Evolutionary conservation across 2,797 vertebrate genomes (phyloP), one percentile per base, ranked within the genome.

Genomic region (Jordanella pulchra): DNA sequence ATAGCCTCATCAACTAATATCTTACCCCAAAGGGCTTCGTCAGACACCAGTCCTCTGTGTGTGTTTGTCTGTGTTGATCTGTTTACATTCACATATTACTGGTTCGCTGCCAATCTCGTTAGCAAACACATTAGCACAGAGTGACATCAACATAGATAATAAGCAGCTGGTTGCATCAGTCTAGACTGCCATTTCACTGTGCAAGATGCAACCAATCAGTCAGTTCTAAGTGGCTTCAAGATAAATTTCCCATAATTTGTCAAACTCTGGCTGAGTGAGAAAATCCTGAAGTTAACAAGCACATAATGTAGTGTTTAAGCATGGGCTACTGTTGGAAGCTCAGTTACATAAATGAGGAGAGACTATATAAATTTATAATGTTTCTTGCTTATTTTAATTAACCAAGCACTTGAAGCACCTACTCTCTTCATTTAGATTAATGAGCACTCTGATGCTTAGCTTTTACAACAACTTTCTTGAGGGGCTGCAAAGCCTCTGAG

Each of bases 161-260:
- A 89, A 88, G 82, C 87, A 86, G 86, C 88, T 89, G 86, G 80
- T 86, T 85, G 85, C 85, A 89, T 89, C 89, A 86, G 89, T 89
- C 87, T 90, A 77, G 72, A 72, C 69, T 78, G 88, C 87, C 88
- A 80, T 85, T 87, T 84, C 75, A 76, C 73, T 84, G 81, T 88
- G 85, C 74, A 87, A 78, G 83, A 89, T 86, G 51, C 75, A 79
- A 87, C 85, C 89, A 91, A 89, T 92, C 88, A 89, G 81, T 85
- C 83, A 50, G 30, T 83, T 87, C 60, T 89, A 83, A 90, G 85
- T 76, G 79, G 83, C 86, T 86, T 69, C 65, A 82, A 85, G 85
- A 90, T 90, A 66, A 72, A 86, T 90, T 87, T 84, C 69, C 64
- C 10, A 45, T 66, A 78, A 86, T 86, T 90, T 75, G 79, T 89